A percentile compares a stretch with the other conserved stretches of the same genome.
Conservation (phyloP, 2,797 vertebrate genomes). For the Oceanodroma leucorhoa region DNA sequence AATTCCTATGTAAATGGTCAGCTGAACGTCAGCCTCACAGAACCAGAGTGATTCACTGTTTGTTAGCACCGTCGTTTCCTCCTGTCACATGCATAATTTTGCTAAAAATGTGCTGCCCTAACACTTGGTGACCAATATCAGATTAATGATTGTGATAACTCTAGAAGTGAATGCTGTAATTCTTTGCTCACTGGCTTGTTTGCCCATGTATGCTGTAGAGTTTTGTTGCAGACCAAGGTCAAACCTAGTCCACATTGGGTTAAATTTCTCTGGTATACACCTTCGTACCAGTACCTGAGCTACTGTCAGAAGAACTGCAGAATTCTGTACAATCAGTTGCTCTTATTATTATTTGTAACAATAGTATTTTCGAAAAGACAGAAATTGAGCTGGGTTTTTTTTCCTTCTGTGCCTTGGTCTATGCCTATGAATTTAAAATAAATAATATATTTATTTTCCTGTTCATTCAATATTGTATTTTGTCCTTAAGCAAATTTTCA, state of each 20-base stretch:
- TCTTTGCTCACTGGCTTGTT: background rate
- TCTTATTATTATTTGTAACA: background rate
- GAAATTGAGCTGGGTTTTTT: background rate
- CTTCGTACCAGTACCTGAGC: background rate
- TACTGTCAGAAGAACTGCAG: background rate
- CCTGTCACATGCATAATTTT: background rate
- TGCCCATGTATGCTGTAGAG: rapidly evolving
- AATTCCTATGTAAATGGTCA: no score
- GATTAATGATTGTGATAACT: background rate
- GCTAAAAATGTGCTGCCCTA: background rate
- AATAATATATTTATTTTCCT: background rate
- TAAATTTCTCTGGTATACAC: background rate
- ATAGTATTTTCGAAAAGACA: background rate
- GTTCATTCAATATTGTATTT: background rate
- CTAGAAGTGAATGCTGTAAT: background rate
- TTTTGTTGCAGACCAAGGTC: background rate
- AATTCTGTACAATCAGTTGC: background rate
- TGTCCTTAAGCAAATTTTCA: background rate
- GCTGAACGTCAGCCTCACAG: rapidly evolving
- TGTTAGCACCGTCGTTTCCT: background rate
- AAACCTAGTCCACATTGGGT: background rate
- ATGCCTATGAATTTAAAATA: background rate
- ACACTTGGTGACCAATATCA: background rate
- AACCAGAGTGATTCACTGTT: background rate
- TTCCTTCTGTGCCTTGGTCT: background rate